phyloP scores from a whole-genome alignment of 2,797 vertebrate species.

The Gallinago solitaria region DNA sequence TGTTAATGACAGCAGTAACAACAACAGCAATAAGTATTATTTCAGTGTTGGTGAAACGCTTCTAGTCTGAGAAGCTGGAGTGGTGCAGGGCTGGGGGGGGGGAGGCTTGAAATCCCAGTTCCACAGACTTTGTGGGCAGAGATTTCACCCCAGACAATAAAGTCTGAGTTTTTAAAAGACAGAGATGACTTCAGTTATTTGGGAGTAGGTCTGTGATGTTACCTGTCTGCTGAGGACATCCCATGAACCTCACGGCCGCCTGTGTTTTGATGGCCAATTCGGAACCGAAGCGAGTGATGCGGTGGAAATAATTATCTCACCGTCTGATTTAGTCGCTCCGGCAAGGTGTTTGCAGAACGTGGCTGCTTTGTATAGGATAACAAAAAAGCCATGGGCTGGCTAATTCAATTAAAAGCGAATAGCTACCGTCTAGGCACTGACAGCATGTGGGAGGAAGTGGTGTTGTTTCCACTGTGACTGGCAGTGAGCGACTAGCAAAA shows the following conservation, averaged over 20 bases:
- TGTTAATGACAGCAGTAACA: neutral
- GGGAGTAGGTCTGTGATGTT: neutral
- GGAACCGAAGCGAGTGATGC: conserved; percentile 12
- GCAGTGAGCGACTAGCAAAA: conserved; percentile 66
- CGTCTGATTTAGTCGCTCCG: neutral
- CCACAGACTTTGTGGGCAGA: neutral
- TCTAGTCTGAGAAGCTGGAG: neutral
- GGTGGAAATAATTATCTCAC: conserved; percentile 72
- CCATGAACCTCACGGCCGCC: neutral
- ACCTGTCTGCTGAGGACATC: neutral
- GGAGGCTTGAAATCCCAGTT: neutral
- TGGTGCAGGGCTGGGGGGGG: neutral
- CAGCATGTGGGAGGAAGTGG: conserved; percentile 79
- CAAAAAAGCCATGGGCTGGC: conserved; percentile 39
- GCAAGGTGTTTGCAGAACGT: conserved; percentile 40
- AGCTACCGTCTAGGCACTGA: conserved; percentile 58
- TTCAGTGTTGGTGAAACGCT: neutral
- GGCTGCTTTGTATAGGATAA: conserved; percentile 28
- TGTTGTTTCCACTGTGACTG: conserved; percentile 78
- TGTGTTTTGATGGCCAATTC: conserved; percentile 19
- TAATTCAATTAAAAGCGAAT: conserved; percentile 56
- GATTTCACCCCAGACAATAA: neutral
- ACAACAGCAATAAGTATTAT: neutral
- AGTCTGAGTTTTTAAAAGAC: neutral
- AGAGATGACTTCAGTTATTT: neutral